Base-by-base conservation (phyloP, 2,888 invertebrate genomes). In the Melinaea marsaeus region DNA sequence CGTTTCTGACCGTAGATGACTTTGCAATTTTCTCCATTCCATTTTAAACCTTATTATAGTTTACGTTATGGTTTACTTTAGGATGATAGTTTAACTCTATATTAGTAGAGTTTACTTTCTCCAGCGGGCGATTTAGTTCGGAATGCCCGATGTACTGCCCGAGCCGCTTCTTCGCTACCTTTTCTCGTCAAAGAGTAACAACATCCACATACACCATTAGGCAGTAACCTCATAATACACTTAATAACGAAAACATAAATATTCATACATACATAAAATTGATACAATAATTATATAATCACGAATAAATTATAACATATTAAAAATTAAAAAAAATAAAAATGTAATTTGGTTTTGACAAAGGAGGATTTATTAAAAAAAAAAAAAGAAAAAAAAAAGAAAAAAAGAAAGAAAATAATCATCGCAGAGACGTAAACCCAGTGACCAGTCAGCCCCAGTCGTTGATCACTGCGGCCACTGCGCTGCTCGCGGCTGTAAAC, bases 91-190 rank as follows among this genome's bases (percentile, higher is more conserved):
- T 13, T 61, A 65, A 69, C 68, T 70, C 64, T 71, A 69, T 69
- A 74, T 70, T 76, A 74, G 75, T 81, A 81, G 76, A 78, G 83
- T 85, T 86, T 88, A 89, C 89, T 89, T 89, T 89, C 90, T 87
- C 90, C 81, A 69, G 77, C 78, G 79, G 83, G 80, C 78, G 79
- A 83, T 83, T 82, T 83, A 75, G 84, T 79, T 78, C 81, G 86
- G 87, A 88, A 87, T 87, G 86, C 81, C 76, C 80, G 84, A 84
- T 80, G 81, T 85, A 82, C 83, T 80, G 81, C 81, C 81, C 81
- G 78, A 78, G 76, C 76, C 77, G 81, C 81, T 78, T 77, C 80
- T 82, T 82, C 84, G 67, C 66, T 80, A 76, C 78, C 75, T 73
- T 68, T 65, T 69, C 60, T 45, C 61, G 58, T 46, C 84, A 84